Conservation (phyloP, 1,140 invertebrate genomes). For the Drosophila truncata region DNA sequence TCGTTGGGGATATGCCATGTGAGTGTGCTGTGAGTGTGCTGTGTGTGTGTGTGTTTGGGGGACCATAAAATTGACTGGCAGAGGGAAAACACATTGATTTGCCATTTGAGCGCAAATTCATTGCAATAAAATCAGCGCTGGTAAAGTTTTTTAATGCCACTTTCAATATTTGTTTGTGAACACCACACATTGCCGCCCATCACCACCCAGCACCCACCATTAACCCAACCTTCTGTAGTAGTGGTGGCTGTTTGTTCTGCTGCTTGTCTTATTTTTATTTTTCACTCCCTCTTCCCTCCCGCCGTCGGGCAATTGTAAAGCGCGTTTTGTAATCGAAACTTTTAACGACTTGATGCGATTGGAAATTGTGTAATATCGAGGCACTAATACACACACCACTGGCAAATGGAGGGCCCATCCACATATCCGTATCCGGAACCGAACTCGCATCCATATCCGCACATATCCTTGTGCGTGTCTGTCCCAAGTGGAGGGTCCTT, state of each 20-base stretch:
- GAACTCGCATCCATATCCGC: slow-evolving; percentile 21
- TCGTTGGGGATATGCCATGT: slow-evolving; percentile 12
- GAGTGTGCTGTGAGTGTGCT: not conserved
- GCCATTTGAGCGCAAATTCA: slow-evolving; percentile 81
- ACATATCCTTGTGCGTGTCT: slow-evolving; percentile 49
- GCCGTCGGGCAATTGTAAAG: slow-evolving; percentile 71
- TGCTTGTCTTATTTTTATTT: slow-evolving; percentile 51
- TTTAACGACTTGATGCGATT: slow-evolving; percentile 83
- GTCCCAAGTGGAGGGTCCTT: slow-evolving; percentile 67
- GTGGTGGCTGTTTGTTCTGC: slow-evolving; percentile 31
- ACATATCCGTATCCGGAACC: slow-evolving; percentile 29
- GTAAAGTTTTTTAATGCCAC: slow-evolving; percentile 78
- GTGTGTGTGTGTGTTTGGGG: slow-evolving; percentile 3
- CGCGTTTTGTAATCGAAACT: slow-evolving; percentile 83
- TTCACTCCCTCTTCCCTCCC: not conserved
- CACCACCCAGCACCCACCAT: not conserved
- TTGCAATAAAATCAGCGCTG: slow-evolving; percentile 77
- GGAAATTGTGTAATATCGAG: slow-evolving; percentile 81
- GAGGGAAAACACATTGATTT: slow-evolving; percentile 81
- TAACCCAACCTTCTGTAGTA: slow-evolving; percentile 5
- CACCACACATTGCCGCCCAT: slow-evolving; percentile 29
- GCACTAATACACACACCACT: slow-evolving; percentile 74
- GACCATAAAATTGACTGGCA: slow-evolving; percentile 75
- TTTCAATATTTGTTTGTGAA: slow-evolving; percentile 82
- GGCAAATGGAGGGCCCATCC: slow-evolving; percentile 34